These are phyloP conservation scores for Epinotia nisella DNA, from an alignment of 2,888 invertebrate species.

Conservation along the genomic window DNA sequence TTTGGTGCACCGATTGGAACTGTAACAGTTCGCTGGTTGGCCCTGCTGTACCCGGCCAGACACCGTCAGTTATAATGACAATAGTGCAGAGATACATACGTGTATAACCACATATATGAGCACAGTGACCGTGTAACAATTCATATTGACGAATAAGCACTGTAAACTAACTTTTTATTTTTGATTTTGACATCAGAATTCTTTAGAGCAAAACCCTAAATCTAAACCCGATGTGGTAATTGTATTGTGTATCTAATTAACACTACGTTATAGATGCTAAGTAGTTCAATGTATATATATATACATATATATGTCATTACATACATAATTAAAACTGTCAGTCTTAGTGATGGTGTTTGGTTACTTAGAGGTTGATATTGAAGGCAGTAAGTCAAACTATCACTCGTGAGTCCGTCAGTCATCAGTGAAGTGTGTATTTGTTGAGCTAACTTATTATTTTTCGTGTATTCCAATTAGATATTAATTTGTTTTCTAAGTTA, in stretches of 20 bases:
- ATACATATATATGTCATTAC: too few relatives aligned
- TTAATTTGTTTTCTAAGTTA: not conserved
- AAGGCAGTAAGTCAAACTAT: constrained; percentile 1
- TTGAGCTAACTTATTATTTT: not conserved
- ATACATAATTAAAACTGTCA: not conserved
- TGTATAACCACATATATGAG: too few relatives aligned
- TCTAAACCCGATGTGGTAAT: not conserved
- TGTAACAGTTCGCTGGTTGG: constrained; percentile 20
- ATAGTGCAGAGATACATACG: not conserved
- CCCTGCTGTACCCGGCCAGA: constrained; percentile 8
- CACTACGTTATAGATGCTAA: not conserved
- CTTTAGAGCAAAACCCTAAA: not conserved
- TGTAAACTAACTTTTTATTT: too few relatives aligned
- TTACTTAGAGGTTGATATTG: not conserved
- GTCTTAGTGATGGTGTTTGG: not conserved
- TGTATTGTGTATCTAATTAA: not conserved
- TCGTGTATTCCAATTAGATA: not conserved
- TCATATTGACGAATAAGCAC: not conserved
- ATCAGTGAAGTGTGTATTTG: not conserved
- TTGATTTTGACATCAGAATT: not conserved
- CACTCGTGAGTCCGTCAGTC: not conserved
- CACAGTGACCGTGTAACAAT: not conserved
- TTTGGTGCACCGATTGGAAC: constrained; percentile 28
- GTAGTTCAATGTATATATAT: not conserved
- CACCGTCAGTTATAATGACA: constrained; percentile 13